Conservation (phyloP, 2,888 invertebrate species). For the Calliopum simillimum region DNA sequence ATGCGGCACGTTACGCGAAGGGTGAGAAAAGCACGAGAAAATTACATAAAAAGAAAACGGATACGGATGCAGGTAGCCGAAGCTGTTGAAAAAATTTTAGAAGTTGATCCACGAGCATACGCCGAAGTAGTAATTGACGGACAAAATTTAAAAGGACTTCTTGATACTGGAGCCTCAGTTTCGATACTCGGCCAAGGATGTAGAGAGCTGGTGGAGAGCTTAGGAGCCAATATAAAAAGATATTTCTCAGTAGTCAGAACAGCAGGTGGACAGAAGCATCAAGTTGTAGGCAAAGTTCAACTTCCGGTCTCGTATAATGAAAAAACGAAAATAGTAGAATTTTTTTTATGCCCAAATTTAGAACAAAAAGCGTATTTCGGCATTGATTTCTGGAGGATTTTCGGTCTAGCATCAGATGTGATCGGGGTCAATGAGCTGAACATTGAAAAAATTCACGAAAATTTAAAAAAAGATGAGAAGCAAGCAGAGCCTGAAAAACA, state of each 20-base stretch:
- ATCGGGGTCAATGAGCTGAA: no score
- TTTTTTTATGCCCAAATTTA: slow-evolving; percentile 30
- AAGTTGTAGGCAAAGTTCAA: slow-evolving; percentile 14
- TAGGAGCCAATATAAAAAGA: background rate
- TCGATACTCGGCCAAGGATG: slow-evolving; percentile 20
- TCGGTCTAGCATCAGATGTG: slow-evolving; percentile 25
- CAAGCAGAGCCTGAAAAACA: background rate
- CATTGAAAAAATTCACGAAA: no score
- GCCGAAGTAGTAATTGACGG: background rate
- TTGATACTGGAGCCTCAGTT: slow-evolving; percentile 34
- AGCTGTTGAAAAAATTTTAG: background rate
- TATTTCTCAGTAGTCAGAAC: slow-evolving; percentile 11
- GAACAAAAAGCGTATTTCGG: slow-evolving; percentile 33
- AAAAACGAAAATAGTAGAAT: background rate
- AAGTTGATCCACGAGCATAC: slow-evolving; percentile 12
- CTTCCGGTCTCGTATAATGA: background rate
- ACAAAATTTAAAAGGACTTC: slow-evolving; percentile 15
- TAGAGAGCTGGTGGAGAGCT: background rate
- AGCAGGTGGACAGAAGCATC: slow-evolving; percentile 23
- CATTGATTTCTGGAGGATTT: slow-evolving; percentile 37
- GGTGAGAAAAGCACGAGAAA: background rate
- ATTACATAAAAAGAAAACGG: background rate
- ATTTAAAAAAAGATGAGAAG: background rate
- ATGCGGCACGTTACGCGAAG: no score
- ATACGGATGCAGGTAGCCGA: background rate